These are phyloP conservation scores for Tichodroma muraria DNA, from an alignment of 2,113 vertebrate genomes.

Conservation along the genomic window DNA sequence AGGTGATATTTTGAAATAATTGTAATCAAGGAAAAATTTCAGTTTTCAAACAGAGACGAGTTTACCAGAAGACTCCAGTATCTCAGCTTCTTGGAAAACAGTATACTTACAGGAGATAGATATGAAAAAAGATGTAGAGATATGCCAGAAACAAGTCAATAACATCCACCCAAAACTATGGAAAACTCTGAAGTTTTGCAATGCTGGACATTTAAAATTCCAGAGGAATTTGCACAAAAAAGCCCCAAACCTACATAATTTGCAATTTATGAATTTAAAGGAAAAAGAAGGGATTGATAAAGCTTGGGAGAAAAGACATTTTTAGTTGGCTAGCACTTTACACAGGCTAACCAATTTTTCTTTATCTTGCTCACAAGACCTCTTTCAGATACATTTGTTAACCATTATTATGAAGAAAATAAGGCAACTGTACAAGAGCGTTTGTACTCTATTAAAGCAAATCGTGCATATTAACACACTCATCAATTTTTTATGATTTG, in stretches of 20 bases:
- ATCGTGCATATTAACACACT: neutral
- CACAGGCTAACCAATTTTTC: slow-evolving; percentile 34
- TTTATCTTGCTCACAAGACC: slow-evolving; percentile 64
- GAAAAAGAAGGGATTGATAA: slow-evolving; percentile 34
- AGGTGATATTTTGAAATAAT: neutral
- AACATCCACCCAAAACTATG: neutral
- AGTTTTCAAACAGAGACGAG: neutral
- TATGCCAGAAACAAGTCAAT: neutral
- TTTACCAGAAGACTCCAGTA: neutral
- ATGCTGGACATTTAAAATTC: neutral
- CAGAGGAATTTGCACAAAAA: slow-evolving; percentile 13
- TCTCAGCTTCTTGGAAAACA: neutral
- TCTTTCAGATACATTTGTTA: slow-evolving; percentile 56
- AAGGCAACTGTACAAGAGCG: neutral
- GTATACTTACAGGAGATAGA: neutral
- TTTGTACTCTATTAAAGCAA: neutral
- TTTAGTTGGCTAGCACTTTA: slow-evolving; percentile 56
- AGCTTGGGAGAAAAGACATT: slow-evolving; percentile 35
- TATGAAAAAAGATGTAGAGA: neutral
- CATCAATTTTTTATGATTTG: slow-evolving; percentile 25
- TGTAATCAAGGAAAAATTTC: neutral
- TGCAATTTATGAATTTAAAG: slow-evolving; percentile 18
- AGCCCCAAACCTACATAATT: neutral
- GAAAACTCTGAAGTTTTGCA: slow-evolving; percentile 20
- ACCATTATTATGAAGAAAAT: slow-evolving; percentile 16